Conservation (phyloP, 2,797 vertebrate species). For the Meriones psammophilus region DNA sequence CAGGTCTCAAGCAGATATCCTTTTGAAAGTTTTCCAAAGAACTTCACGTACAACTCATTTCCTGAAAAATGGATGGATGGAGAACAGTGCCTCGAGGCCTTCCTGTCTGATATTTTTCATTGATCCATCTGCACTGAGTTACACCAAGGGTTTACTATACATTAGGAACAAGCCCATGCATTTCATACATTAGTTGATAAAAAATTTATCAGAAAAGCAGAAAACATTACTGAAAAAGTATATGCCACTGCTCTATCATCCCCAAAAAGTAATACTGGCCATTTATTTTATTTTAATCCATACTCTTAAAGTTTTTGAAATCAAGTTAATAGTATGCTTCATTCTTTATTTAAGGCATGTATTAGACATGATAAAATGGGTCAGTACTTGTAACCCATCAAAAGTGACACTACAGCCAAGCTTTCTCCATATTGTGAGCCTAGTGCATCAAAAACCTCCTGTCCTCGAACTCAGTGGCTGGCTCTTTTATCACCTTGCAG, state of each 20-base stretch:
- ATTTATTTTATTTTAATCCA: background rate
- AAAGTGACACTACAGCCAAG: too few species aligned
- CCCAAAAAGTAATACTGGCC: background rate
- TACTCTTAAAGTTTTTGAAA: constrained; percentile 6
- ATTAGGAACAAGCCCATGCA: background rate
- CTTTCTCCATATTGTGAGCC: too few species aligned
- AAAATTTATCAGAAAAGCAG: background rate
- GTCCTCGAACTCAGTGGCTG: too few species aligned
- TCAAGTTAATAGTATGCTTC: constrained; percentile 12
- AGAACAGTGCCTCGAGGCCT: background rate
- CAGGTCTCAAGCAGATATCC: background rate
- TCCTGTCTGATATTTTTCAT: background rate
- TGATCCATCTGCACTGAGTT: background rate
- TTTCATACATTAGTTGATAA: background rate
- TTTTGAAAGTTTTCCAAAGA: background rate
- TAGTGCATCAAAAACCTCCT: too few species aligned
- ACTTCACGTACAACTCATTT: background rate
- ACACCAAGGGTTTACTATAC: background rate
- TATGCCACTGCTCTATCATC: background rate
- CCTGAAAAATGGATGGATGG: background rate
- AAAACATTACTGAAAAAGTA: background rate
- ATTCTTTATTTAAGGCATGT: background rate
- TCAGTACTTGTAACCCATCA: background rate
- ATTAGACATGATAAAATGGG: background rate
- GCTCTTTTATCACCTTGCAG: too few species aligned